Percentiles rank a stretch among this genome's conserved stretches.
Evolutionary conservation across 1,140 invertebrate species (phyloP).

Genomic region (Lordiphosa clarofinis): DNA sequence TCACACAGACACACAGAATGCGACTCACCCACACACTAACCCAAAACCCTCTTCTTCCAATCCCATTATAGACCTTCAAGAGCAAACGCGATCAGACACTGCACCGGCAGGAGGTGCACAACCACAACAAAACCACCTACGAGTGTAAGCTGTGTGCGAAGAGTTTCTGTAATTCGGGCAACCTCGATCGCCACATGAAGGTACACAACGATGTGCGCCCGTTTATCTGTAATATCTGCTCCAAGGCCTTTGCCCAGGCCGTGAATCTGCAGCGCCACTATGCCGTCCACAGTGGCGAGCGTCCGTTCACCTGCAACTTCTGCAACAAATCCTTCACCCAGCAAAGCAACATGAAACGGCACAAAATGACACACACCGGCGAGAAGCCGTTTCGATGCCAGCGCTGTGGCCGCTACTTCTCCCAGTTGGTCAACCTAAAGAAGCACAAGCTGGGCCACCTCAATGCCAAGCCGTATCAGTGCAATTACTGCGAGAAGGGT

Average conservation of each 20-base stretch:
- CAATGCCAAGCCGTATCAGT: constrained; percentile 73
- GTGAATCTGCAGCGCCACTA: constrained; percentile 77
- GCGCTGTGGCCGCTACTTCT: constrained; percentile 73
- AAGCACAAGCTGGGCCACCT: constrained; percentile 78
- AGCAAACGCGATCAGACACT: constrained; percentile 74
- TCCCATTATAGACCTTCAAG: constrained; percentile 55
- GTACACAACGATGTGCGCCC: constrained; percentile 78
- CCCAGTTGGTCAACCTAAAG: constrained; percentile 77
- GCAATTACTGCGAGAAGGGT: constrained; percentile 72
- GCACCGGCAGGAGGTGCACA: constrained; percentile 73
- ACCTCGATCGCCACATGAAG: constrained; percentile 76
- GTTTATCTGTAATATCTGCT: constrained; percentile 68
- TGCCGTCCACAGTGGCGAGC: constrained; percentile 75
- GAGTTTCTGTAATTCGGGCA: constrained; percentile 75
- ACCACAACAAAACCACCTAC: constrained; percentile 74
- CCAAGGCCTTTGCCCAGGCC: constrained; percentile 77
- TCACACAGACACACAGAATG: background rate
- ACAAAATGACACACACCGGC: constrained; percentile 79
- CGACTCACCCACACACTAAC: constrained; percentile 2
- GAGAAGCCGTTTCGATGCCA: constrained; percentile 78
- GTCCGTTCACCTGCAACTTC: constrained; percentile 74
- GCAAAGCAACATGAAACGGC: constrained; percentile 78
- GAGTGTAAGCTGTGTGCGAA: constrained; percentile 75
- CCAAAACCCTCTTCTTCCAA: background rate
- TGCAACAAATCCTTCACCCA: constrained; percentile 79